phyloP scores from a whole-genome alignment of 2,888 invertebrate species.

The Argyresthia albistria region DNA sequence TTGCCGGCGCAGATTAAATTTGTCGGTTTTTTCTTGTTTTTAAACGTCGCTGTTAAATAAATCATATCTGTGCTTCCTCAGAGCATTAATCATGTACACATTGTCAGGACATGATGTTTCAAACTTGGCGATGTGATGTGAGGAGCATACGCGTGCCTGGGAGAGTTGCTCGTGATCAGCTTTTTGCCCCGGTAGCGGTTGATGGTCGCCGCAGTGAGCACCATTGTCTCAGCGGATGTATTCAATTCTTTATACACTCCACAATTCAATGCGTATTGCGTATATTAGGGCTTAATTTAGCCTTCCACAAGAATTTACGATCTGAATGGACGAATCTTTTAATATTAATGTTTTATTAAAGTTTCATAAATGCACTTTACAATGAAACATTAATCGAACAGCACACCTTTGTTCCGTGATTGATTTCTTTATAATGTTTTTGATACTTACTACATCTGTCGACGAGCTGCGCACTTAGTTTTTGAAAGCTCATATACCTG shows the following conservation, averaged over 20 bases:
- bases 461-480: no score
- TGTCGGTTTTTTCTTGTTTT: slow-evolving; percentile 29
- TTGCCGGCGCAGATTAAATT: slow-evolving; percentile 27
- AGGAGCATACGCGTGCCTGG: neutral
- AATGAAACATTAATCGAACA: no score
- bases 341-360: neutral
- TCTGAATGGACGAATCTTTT: neutral
- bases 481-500: no score
- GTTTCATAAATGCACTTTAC: no score
- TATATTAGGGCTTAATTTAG: slow-evolving; percentile 32
- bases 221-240: neutral
- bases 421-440: no score
- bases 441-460: no score
- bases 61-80: slow-evolving; percentile 36
- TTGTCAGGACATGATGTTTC: neutral
- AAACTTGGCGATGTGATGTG: neutral
- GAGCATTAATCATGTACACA: slow-evolving; percentile 45
- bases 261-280: slow-evolving; percentile 10
- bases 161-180: slow-evolving; percentile 2
- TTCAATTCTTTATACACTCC: slow-evolving; percentile 2
- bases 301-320: neutral
- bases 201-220: slow-evolving; percentile 8
- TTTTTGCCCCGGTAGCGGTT: slow-evolving; percentile 9
- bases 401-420: no score
- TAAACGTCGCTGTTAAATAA: slow-evolving; percentile 28